phyloP scores from a whole-genome alignment of 2,113 vertebrate species.

The Diphyllodes magnificus region DNA sequence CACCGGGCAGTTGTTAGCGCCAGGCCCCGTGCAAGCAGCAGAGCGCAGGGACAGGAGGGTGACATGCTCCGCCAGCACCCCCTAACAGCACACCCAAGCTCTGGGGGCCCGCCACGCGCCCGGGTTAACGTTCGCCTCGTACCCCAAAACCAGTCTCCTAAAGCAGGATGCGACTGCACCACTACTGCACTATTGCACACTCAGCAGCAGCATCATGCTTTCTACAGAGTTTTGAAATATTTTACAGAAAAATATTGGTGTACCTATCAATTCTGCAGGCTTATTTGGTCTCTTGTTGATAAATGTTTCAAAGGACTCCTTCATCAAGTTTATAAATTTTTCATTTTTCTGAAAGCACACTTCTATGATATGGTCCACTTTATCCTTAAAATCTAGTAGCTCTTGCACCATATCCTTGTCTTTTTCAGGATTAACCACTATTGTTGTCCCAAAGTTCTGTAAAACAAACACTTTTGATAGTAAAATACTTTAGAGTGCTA shows the following conservation, averaged over 20 bases:
- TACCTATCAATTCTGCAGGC: slow-evolving; percentile 83
- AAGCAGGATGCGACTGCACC: neutral
- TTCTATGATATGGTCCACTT: slow-evolving; percentile 80
- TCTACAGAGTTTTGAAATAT: neutral
- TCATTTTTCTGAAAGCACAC: slow-evolving; percentile 83
- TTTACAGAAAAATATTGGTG: slow-evolving; percentile 30
- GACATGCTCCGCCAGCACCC: neutral
- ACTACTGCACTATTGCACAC: neutral
- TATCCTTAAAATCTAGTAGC: slow-evolving; percentile 83
- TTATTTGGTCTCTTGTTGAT: slow-evolving; percentile 85
- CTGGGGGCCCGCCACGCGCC: accelerated
- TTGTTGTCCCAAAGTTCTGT: slow-evolving; percentile 80
- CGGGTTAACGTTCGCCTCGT: neutral
- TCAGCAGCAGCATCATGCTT: slow-evolving; percentile 40
- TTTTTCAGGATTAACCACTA: slow-evolving; percentile 83
- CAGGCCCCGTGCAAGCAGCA: neutral
- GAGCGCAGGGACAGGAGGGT: neutral
- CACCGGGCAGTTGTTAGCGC: neutral
- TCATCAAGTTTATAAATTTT: slow-evolving; percentile 81
- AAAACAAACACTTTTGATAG: slow-evolving; percentile 67
- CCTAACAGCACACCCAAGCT: neutral
- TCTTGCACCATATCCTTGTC: slow-evolving; percentile 86
- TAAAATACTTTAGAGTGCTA: slow-evolving; percentile 43
- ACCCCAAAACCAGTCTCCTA: neutral
- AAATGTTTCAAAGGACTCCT: slow-evolving; percentile 83